Base-by-base conservation (phyloP, 2,888 invertebrate species). In the Sinohyriopsis cumingii region DNA sequence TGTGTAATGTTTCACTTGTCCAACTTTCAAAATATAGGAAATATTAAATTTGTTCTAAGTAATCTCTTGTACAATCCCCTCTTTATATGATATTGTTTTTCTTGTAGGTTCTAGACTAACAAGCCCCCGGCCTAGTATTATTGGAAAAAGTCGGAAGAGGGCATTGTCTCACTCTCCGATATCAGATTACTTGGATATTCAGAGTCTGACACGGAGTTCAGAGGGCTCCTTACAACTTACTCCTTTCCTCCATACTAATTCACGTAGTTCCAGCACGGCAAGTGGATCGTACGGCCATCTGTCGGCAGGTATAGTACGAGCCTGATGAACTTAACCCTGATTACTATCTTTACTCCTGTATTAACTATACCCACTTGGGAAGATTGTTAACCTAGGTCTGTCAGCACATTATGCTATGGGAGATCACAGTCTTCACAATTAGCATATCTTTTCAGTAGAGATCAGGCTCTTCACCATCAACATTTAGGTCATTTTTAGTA, bases 231-330 rank as follows among this genome's bases (percentile, higher is more conserved):
- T 98, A 59, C 87, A 87, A 68, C 78, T 89, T 59, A 84, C 87
- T 6, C 84, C 87, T 20, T 82, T 86, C 59, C 74, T 85, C 22
- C 79, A 80, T 68, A 75, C 72, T 28, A 84, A 82, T 66, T 89
- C 89, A 7, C 82, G 89, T 19, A 88, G 88, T 68, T 90, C 90
- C 7, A 87, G 95, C 54, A 86, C 88, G n/a, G 95, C 96, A 7
- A 97, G 97, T 84, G 98, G 98, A 62, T 97, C 97, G 76, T 98
- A 98, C 92, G 98, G 98, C 25, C 98, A 98, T 91, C 93, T 98
- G 78, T 97, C 97, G 78, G 97, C 97, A 82, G 96, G 95, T 94
- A 88, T 84, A 89, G 81, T 60, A 56, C 56, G 45, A 45, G 45
- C 45, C 12, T 45, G 24, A 18, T 59, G n/a, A n/a, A 12, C 15